phyloP scores from a whole-genome alignment of 2,113 vertebrate genomes.

The Puntigrus tetrazona region DNA sequence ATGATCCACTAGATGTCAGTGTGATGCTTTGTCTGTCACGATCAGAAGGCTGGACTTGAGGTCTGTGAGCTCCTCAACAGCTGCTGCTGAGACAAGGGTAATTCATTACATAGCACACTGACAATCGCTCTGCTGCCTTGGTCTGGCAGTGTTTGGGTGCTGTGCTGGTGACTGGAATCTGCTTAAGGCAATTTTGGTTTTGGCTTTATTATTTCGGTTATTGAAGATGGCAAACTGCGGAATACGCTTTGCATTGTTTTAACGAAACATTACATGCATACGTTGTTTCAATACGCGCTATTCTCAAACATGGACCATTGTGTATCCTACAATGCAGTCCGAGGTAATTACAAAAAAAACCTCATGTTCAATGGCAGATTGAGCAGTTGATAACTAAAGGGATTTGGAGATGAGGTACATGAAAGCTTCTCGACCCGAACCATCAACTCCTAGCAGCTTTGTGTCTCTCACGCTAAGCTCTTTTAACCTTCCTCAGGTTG shows the following conservation, averaged over 20 bases:
- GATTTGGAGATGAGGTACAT: neutral
- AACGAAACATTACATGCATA: neutral
- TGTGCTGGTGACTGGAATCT: constrained; percentile 22
- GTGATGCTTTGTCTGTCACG: constrained; percentile 49
- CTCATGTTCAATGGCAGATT: neutral
- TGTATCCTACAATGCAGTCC: neutral
- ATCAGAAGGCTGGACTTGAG: constrained; percentile 18
- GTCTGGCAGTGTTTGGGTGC: constrained; percentile 18
- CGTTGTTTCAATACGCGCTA: neutral
- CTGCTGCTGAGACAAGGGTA: constrained; percentile 55
- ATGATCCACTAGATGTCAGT: constrained; percentile 72
- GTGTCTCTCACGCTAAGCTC: neutral
- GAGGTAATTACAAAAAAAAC: neutral
- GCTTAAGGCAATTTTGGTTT: constrained; percentile 13
- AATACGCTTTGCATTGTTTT: neutral
- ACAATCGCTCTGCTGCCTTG: constrained; percentile 35
- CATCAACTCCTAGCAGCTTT: neutral
- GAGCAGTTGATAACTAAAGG: neutral
- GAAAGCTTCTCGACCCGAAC: neutral
- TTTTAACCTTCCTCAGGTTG: neutral
- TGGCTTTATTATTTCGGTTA: neutral
- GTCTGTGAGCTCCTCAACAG: constrained; percentile 57
- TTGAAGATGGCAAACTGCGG: constrained; percentile 10
- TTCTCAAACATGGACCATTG: neutral
- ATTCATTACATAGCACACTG: constrained; percentile 54